Conservation (phyloP, 1,140 invertebrate genomes). For the Drosophila dunni region DNA sequence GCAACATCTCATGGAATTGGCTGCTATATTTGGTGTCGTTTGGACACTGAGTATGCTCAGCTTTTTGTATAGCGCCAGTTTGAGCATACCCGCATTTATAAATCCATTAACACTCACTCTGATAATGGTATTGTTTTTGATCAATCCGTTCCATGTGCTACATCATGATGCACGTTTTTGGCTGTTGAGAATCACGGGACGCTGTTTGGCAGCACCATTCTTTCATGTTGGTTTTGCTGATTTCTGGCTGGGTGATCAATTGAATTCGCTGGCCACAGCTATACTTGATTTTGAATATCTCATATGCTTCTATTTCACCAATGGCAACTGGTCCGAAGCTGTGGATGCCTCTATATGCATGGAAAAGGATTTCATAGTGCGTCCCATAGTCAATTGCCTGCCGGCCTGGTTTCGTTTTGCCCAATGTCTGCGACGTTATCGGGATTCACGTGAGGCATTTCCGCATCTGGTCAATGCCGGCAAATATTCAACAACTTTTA, state of each 20-base stretch:
- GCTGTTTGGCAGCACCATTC: conserved; percentile 96
- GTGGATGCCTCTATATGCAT: conserved; percentile 87
- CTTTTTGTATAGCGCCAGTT: conserved; percentile 92
- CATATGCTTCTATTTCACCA: conserved; percentile 92
- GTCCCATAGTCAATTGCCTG: conserved; percentile 94
- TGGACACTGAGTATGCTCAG: conserved; percentile 94
- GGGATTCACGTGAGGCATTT: conserved; percentile 94
- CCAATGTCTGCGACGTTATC: conserved; percentile 97
- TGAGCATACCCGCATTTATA: conserved; percentile 96
- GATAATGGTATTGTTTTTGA: conserved; percentile 94
- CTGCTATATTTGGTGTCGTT: conserved; percentile 96
- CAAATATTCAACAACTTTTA: conserved; percentile 99
- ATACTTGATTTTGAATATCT: conserved; percentile 98
- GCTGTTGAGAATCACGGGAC: conserved; percentile 91
- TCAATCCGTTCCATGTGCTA: conserved; percentile 97
- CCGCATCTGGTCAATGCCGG: conserved; percentile 98
- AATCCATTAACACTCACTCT: conserved; percentile 94
- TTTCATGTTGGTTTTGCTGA: conserved; percentile 98
- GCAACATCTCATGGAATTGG: conserved; percentile 98
- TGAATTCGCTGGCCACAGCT: conserved; percentile 96
- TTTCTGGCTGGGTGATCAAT: conserved; percentile 99
- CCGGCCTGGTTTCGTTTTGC: conserved; percentile 99
- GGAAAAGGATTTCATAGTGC: conserved; percentile 87
- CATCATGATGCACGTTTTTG: conserved; percentile 95
- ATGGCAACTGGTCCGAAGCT: conserved; percentile 89